These are phyloP conservation scores for Urocolius indicus DNA, from an alignment of 2,113 vertebrate species.

Conservation along the genomic window DNA sequence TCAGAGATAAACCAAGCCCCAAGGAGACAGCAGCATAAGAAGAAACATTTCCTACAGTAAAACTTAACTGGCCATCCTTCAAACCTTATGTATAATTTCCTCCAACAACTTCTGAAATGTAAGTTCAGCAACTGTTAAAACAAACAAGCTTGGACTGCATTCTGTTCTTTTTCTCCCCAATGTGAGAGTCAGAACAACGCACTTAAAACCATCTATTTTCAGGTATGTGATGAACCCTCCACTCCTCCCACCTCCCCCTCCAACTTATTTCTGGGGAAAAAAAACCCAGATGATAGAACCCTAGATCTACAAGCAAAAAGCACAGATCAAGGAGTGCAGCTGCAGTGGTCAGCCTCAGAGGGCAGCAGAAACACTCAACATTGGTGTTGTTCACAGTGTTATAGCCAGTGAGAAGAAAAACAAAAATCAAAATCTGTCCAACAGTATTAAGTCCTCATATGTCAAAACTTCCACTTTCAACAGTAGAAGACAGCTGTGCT, in stretches of 20 bases:
- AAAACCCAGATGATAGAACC: neutral
- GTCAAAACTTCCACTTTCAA: neutral
- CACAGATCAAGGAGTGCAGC: neutral
- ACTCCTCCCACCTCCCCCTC: neutral
- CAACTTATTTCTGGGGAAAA: neutral
- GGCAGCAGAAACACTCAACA: neutral
- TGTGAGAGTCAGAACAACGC: neutral
- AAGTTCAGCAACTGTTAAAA: neutral
- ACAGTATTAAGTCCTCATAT: neutral
- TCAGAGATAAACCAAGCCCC: neutral
- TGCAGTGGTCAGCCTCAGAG: neutral
- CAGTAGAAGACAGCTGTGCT: neutral
- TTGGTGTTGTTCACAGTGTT: neutral
- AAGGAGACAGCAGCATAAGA: neutral
- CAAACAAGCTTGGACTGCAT: neutral
- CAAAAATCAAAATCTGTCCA: neutral
- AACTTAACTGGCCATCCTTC: neutral
- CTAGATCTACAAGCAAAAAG: neutral
- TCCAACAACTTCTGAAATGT: neutral
- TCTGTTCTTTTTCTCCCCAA: neutral
- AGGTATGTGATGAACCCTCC: neutral
- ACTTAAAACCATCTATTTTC: neutral
- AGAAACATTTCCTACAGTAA: neutral
- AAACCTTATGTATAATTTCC: neutral
- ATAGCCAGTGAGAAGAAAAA: neutral